These are phyloP conservation scores for Sciaenops ocellatus DNA, from an alignment of 2,797 vertebrate species.

Conservation along the genomic window DNA sequence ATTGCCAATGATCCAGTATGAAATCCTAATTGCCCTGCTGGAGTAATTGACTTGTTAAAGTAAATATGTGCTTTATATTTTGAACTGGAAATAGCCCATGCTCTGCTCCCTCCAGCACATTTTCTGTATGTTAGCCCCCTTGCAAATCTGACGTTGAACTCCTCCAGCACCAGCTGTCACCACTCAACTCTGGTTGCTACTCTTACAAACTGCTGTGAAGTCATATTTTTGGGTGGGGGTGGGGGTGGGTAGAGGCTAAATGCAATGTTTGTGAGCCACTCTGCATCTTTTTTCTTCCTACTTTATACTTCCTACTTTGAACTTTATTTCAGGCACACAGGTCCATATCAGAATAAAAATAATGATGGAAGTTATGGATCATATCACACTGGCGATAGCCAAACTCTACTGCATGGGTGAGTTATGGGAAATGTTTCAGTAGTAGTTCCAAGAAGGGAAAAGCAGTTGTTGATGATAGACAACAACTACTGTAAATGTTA, in stretches of 20 bases:
- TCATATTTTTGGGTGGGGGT: slow-evolving; percentile 27
- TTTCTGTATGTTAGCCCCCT: slow-evolving; percentile 18
- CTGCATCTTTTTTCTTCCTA: slow-evolving; percentile 19
- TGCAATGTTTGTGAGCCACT: neutral
- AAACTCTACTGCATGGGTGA: neutral
- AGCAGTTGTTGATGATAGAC: neutral
- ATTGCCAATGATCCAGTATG: neutral
- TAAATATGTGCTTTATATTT: neutral
- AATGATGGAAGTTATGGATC: neutral
- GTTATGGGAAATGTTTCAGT: neutral
- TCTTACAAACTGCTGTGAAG: slow-evolving; percentile 34
- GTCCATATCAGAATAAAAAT: too few species aligned
- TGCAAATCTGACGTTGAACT: slow-evolving; percentile 34
- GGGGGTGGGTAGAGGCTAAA: slow-evolving; percentile 25
- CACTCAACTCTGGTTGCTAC: slow-evolving; percentile 46
- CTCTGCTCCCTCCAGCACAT: neutral
- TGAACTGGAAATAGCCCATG: neutral
- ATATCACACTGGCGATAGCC: neutral
- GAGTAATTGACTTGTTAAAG: neutral
- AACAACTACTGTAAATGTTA: neutral
- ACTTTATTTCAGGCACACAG: too few species aligned
- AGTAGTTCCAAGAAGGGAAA: too few species aligned
- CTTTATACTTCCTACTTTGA: neutral
- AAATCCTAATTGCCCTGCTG: slow-evolving; percentile 1
- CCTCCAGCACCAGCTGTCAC: slow-evolving; percentile 56